These are phyloP conservation scores for Ctenochaetus hawaiiensis DNA, from an alignment of 2,797 vertebrate genomes.

Conservation along the genomic window DNA sequence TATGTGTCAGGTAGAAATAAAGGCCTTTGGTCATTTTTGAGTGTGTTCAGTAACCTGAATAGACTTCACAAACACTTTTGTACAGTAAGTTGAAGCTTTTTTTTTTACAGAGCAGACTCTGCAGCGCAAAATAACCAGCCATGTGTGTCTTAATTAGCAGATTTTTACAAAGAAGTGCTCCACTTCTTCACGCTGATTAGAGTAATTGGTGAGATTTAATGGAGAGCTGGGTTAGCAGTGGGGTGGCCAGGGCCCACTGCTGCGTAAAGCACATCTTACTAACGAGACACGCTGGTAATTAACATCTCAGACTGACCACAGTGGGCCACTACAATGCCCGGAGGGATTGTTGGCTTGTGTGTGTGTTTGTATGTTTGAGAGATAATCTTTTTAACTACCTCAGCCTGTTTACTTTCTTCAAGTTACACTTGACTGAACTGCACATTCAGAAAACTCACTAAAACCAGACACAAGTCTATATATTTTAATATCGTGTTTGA, in stretches of 20 bases:
- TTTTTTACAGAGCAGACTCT: slow-evolving; percentile 43
- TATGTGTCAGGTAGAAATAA: slow-evolving; percentile 14
- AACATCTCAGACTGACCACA: slow-evolving; percentile 75
- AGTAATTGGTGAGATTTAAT: slow-evolving; percentile 86
- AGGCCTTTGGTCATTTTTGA: slow-evolving; percentile 4
- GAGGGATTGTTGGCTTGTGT: slow-evolving; percentile 60
- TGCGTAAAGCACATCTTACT: slow-evolving; percentile 82
- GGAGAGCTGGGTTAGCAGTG: slow-evolving; percentile 76
- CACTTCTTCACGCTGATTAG: slow-evolving; percentile 80
- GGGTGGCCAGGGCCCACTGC: slow-evolving; percentile 75
- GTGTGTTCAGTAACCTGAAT: slow-evolving; percentile 19
- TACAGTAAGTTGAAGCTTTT: slow-evolving; percentile 17
- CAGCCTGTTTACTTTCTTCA: slow-evolving; percentile 10
- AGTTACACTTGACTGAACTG: slow-evolving; percentile 17
- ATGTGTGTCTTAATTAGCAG: slow-evolving; percentile 78
- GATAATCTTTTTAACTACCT: slow-evolving; percentile 57
- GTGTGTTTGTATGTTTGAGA: slow-evolving; percentile 19
- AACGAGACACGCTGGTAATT: slow-evolving; percentile 82
- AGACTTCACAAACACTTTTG: slow-evolving; percentile 19
- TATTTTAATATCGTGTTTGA: too few relatives aligned
- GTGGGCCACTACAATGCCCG: slow-evolving; percentile 61
- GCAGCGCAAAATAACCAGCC: slow-evolving; percentile 62
- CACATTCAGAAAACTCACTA: slow-evolving; percentile 6
- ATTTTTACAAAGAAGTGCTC: slow-evolving; percentile 78
- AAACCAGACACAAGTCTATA: background rate